phyloP scores from a whole-genome alignment of 2,797 vertebrate species.

The Acanthurus lineatus region DNA sequence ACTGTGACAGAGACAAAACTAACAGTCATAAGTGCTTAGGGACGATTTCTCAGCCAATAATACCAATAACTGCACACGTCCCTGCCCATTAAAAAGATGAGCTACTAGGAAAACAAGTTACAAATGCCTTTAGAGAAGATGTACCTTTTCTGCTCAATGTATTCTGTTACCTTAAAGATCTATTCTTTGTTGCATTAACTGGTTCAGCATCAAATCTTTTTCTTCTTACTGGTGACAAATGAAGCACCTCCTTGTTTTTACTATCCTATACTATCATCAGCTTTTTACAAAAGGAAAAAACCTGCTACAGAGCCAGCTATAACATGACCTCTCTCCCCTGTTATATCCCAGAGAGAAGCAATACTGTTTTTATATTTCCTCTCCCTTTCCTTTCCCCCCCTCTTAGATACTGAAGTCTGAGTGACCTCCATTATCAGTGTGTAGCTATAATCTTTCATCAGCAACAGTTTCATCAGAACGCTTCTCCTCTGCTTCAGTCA shows the following conservation, averaged over 20 bases:
- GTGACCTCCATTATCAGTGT: constrained; percentile 55
- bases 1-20: too few relatives aligned
- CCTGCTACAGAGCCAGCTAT: background rate
- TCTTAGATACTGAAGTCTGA: constrained; percentile 11
- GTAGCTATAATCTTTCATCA: constrained; percentile 56
- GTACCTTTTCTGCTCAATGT: background rate
- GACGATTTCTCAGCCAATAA: background rate
- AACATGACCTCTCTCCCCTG: constrained; percentile 18
- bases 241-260: background rate
- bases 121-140: background rate
- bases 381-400: background rate
- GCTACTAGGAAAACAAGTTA: background rate
- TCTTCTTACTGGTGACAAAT: background rate
- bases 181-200: background rate
- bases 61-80: background rate
- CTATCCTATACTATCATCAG: background rate
- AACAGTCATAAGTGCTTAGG: too few relatives aligned
- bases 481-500: constrained; percentile 33
- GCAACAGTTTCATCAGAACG: constrained; percentile 45
- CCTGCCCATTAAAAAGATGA: background rate
- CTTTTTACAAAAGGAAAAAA: background rate
- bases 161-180: background rate
- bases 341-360: constrained; percentile 1
- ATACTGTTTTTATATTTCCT: constrained; percentile 1
- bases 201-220: background rate